A percentile compares a stretch with the other conserved stretches of the same genome.
Evolutionary conservation across 2,888 invertebrate genomes (phyloP).

Genomic region (Odontocolon sp.): DNA sequence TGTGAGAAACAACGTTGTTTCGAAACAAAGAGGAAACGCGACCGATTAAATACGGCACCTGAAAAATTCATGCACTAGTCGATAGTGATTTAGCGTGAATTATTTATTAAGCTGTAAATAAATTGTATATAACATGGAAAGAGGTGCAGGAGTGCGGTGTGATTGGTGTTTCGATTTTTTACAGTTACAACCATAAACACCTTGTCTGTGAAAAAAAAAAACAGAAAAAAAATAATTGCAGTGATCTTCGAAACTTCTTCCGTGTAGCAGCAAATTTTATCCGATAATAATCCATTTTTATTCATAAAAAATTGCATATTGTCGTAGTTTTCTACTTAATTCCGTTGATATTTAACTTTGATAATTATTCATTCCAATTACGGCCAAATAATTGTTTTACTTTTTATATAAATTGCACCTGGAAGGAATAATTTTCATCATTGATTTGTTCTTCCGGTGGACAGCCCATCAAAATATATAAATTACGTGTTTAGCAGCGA

Average conservation of each 20-base stretch:
- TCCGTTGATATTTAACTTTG: not conserved
- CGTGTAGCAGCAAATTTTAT: not conserved
- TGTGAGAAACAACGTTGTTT: slow-evolving; percentile 2
- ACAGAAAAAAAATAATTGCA: slow-evolving; percentile 29
- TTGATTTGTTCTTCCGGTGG: slow-evolving; percentile 55
- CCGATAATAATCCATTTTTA: not conserved
- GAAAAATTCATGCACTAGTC: slow-evolving; percentile 32
- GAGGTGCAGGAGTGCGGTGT: slow-evolving; percentile 10
- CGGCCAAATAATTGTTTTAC: not conserved
- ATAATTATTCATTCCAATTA: not conserved
- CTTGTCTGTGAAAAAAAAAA: not conserved
- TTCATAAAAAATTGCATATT: not conserved
- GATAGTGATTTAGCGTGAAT: slow-evolving; percentile 35
- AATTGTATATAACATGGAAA: slow-evolving; percentile 57
- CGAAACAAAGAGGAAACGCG: not conserved
- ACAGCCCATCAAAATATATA: slow-evolving; percentile 36
- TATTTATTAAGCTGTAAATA: slow-evolving; percentile 60
- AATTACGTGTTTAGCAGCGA: slow-evolving; percentile 42
- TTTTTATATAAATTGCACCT: not conserved
- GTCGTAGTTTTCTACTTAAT: no score
- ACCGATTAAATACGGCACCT: slow-evolving; percentile 6
- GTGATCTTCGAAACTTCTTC: slow-evolving; percentile 18
- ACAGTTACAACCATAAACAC: slow-evolving; percentile 35
- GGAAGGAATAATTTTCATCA: slow-evolving; percentile 27
- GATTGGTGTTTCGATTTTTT: slow-evolving; percentile 48